Evolutionary conservation across 2,113 vertebrate genomes (phyloP), one percentile per base, ranked within the genome.

Genomic region (Leptobrachium ailaonicum): DNA sequence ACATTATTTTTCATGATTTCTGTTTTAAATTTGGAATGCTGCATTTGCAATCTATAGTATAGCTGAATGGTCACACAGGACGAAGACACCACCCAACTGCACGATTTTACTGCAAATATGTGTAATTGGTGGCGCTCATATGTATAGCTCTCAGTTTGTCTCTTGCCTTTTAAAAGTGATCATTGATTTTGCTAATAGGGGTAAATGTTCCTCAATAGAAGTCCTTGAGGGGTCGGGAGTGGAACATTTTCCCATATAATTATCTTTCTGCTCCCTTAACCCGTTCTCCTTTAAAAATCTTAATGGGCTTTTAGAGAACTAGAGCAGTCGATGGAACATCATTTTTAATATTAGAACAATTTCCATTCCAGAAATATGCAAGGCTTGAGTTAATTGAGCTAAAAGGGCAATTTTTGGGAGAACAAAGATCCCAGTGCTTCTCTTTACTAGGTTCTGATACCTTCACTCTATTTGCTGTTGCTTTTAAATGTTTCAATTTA

Each of bases 101-200:
- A 32, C 20, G 20, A 32, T 32, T 32, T 32, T 32, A 32, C 20
- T 32, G 20, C 20, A 32, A 32, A 32, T 32, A 32, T 32, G 20
- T 50, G 47, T 50, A 50, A 4, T 3, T 14, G 20, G 50, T 11
- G 64, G 66, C 75, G 56, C 45, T 50, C 20, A 32, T 32, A 32
- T 66, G 47, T 32, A 13, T 41, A 44, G 41, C 66, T 11, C 8
- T 42, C 56, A 32, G 45, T 56, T 68, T 12, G 14, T 3, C 13
- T 43, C 43, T 40, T 68, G 44, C 50, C 41, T 58, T 69, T 67
- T 77, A 77, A 69, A 58, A 32, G 12, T 69, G 50, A 68, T 77
- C 32, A 77, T 77, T 69, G 47, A 77, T 68, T 69, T 68, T 77
- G 75, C 32, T 43, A 13, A n/a, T 45, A 58, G 66, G 54, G 54